Evolutionary conservation across 1,140 invertebrate species (phyloP).

Genomic region (Halesus radiatus): DNA sequence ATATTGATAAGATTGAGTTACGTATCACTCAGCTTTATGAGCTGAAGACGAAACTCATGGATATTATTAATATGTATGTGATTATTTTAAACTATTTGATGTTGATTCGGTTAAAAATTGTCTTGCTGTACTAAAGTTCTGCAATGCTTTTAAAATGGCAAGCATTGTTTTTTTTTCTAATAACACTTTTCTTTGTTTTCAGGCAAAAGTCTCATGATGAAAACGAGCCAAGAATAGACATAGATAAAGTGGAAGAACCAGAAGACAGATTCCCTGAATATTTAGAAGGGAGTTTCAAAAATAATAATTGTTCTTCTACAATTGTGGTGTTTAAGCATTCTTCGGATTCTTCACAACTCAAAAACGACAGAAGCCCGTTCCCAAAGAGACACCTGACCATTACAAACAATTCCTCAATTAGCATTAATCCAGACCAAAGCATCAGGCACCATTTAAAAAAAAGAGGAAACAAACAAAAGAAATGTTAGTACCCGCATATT

Average conservation of each 20-base stretch:
- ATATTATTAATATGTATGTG: no score
- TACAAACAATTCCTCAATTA: conserved; percentile 27
- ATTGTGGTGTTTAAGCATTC: not conserved
- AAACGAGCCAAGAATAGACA: no score
- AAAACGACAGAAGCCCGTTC: not conserved
- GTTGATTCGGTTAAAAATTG: no score
- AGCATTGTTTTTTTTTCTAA: no score
- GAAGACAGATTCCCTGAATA: conserved; percentile 4
- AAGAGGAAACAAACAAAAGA: conserved; percentile 20
- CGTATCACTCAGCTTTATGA: no score
- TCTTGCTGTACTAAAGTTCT: no score
- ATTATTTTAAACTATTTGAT: no score
- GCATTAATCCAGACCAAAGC: conserved; percentile 19
- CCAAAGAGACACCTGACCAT: conserved; percentile 7
- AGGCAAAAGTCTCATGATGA: no score
- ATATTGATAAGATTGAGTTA: no score
- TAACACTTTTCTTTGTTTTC: no score
- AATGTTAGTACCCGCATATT: conserved; percentile 33
- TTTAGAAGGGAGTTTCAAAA: conserved; percentile 45
- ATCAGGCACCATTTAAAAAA: not conserved
- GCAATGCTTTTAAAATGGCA: no score
- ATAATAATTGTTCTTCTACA: conserved; percentile 4
- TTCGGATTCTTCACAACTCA: not conserved
- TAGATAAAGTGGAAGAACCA: not conserved
- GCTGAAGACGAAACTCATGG: no score